Base-by-base conservation (phyloP, 1,140 invertebrate species). In the Drosophila lowei region DNA sequence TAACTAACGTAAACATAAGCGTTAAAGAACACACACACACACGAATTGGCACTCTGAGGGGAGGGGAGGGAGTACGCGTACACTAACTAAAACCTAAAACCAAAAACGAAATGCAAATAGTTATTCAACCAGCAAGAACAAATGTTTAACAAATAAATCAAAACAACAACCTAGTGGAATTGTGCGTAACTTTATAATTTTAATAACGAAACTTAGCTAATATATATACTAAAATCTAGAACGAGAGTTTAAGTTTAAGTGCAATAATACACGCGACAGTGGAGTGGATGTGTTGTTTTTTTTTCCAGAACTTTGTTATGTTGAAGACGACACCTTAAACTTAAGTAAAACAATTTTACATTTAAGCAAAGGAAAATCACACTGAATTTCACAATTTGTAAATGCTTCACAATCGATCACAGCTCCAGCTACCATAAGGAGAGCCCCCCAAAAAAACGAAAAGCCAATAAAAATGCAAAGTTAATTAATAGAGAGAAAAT, bases 391-490 rank as follows among this genome's bases (percentile, higher is more conserved):
- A 38, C 64, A 52, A 83, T 86, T 86, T 89, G 74, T 88, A 86
- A 83, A 78, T 75, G 81, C 81, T 86, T 83, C 63, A 75, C 76
- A 59, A 46, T 16, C 50, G 57, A 65, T 38, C 9, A 41, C 49
- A 38, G 3, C 23, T 25, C 11, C 11, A 13, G 34, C 34, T 13
- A 4, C 30, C 34, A 38, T 4, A 38, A 11, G 4, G 54, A 28
- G 43, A 75, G 44, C 18, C 52, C 11, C 11, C 34, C 7, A 4
- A 23, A 23, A 60, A 59, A 50, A 28, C 38, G 46, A 75, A 65
- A 70, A 30, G 2, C 63, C 73, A 86, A 84, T 84, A 85, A 85
- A 80, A 85, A 77, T 77, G 77, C 81, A 85, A 85, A 86, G 80
- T 85, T 85, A 85, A 86, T 85, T 71, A 85, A 86, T 61, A 42